A percentile compares a stretch with the other conserved stretches of the same genome.
phyloP scores from a whole-genome alignment of 2,113 vertebrate genomes.

The Gambusia holbrooki region DNA sequence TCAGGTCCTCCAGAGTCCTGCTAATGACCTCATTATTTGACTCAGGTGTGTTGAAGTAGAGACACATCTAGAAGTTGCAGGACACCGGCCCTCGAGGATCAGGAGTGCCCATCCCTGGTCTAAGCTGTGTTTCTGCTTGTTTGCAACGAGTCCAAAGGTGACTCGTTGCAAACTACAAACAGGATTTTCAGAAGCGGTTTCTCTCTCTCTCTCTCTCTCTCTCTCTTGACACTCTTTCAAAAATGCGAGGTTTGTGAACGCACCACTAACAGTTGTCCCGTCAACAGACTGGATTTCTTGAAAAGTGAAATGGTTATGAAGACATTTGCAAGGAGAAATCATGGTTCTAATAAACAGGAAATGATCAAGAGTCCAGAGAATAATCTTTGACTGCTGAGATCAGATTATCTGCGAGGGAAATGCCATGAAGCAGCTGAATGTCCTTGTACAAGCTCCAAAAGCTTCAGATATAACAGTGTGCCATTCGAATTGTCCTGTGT shows the following conservation, averaged over 20 bases:
- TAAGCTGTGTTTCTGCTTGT: background rate
- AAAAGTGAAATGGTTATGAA: too few relatives aligned
- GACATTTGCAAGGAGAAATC: background rate
- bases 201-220: too few relatives aligned
- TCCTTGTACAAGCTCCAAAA: background rate
- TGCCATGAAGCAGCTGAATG: background rate
- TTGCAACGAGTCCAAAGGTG: background rate
- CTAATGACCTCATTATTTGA: too few relatives aligned
- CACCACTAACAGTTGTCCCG: too few relatives aligned
- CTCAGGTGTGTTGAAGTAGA: too few relatives aligned
- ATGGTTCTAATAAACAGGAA: background rate
- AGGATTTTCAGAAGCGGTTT: background rate
- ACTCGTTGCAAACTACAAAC: too few relatives aligned
- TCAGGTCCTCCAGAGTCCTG: too few relatives aligned
- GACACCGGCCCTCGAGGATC: too few relatives aligned
- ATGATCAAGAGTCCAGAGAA: background rate
- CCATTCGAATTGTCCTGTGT: conserved; percentile 2
- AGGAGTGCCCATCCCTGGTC: too few relatives aligned
- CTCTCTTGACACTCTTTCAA: background rate
- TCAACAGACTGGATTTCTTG: background rate
- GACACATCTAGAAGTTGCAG: too few relatives aligned
- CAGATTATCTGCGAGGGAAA: background rate
- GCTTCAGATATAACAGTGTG: background rate
- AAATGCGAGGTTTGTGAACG: too few relatives aligned
- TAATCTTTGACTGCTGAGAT: background rate